Base-by-base conservation (phyloP, 2,888 invertebrate species). In the Lathronympha strigana region DNA sequence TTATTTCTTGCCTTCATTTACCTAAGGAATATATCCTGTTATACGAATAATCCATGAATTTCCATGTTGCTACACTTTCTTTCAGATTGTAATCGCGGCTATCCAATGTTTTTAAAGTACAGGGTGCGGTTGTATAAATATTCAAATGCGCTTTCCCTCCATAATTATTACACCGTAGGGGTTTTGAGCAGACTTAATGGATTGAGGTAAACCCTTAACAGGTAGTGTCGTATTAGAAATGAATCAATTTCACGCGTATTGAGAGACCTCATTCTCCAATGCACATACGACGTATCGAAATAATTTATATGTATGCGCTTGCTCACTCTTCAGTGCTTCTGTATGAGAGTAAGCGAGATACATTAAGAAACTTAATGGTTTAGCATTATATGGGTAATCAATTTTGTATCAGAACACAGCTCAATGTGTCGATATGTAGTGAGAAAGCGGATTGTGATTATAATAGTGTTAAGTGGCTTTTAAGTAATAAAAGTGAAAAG, bases 161-260 rank as follows among this genome's bases (percentile, higher is more conserved):
- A 61, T 66, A 66, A 66, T 66, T 66, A 66, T 66, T 61, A 61
- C 61, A 66, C 66, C 66, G 66, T 66, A 61, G 66, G 66, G 66
- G 60, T 61, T 66, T 61, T 28, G 60, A 54, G 53, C n/a, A n/a
- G n/a, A n/a, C 43, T 15, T 60, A 64, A 66, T 66, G 54, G 66
- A 66, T 66, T 61, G 47, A 66, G 54, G 66, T 61, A 54, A 54
- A 66, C 66, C 66, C 54, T 66, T 61, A 61, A 54, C 66, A 53
- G 54, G 64, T 47, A 58, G 40, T 40, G 53, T 19, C 33, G 40
- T 66, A 63, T 68, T 47, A 53, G 54, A 63, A 68, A 63, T 68
- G 63, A 66, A 63, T 51, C 66, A 63, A 68, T 68, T 68, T 66
- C 63, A 67, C 68, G 66, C 63, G 31, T 63, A 63, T 61, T 63